A percentile compares a stretch with the other conserved stretches of the same genome.
phyloP scores from a whole-genome alignment of 1,140 invertebrate species.

The Sesamia nonagrioides region DNA sequence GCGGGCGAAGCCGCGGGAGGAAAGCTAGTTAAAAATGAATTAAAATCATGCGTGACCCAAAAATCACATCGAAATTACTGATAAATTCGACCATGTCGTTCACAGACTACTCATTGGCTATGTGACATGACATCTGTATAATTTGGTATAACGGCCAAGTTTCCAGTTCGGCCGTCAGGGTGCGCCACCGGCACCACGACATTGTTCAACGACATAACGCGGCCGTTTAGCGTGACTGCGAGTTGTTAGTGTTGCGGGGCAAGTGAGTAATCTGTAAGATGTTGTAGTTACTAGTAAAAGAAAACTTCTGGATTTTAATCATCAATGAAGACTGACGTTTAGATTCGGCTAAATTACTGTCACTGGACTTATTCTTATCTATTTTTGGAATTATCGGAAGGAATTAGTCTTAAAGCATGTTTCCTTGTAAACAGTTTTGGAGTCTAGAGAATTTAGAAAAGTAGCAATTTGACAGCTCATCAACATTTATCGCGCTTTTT shows the following conservation, averaged over 20 bases:
- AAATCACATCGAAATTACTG: neutral
- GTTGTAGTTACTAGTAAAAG: neutral
- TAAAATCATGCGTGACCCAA: neutral
- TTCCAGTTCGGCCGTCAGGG: neutral
- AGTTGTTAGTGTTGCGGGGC: conserved; percentile 19
- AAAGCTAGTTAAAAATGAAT: neutral
- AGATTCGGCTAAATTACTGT: too few species aligned
- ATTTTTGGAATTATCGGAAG: too few species aligned
- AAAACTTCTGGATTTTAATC: neutral
- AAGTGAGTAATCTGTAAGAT: neutral
- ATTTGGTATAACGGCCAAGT: conserved; percentile 38
- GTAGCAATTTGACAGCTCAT: too few species aligned
- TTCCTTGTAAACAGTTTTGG: too few species aligned
- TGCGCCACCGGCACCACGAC: conserved; percentile 36
- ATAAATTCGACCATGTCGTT: neutral
- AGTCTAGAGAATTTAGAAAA: too few species aligned
- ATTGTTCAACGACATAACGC: conserved; percentile 29
- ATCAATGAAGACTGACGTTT: too few species aligned
- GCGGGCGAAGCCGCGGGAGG: too few species aligned
- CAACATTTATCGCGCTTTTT: too few species aligned
- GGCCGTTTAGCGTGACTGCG: conserved; percentile 45
- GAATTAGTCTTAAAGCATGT: too few species aligned
- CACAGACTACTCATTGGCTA: conserved; percentile 6
- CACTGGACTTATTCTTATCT: too few species aligned
- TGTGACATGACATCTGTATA: conserved; percentile 16